phyloP scores from a whole-genome alignment of 2,888 invertebrate species.

The Tenthredo notha region DNA sequence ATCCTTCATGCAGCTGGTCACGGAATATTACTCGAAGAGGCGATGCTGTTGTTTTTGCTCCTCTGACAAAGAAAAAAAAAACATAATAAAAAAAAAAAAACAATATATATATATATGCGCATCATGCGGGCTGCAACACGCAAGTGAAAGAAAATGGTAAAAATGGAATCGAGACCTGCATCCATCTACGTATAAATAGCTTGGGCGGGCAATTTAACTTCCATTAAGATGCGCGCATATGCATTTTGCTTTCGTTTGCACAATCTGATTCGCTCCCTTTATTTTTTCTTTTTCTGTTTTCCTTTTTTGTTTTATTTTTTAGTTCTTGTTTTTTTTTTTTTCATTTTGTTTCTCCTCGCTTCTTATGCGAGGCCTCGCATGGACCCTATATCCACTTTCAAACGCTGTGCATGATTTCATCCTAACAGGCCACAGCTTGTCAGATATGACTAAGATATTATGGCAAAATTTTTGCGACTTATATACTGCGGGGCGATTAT shows the following conservation, averaged over 20 bases:
- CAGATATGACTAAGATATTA: background rate
- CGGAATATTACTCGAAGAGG: conserved; percentile 19
- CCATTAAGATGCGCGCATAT: conserved; percentile 36
- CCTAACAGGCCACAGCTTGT: background rate
- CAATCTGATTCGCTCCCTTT: conserved; percentile 32
- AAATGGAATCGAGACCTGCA: conserved; percentile 41
- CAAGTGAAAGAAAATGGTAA: conserved; percentile 43
- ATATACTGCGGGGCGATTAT: background rate
- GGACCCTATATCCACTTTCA: background rate
- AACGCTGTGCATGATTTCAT: conserved; percentile 15
- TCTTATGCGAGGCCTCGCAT: background rate
- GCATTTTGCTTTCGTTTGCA: conserved; percentile 37
- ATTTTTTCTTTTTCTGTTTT: background rate
- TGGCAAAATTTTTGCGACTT: background rate
- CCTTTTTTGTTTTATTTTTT: background rate
- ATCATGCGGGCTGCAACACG: conserved; percentile 30
- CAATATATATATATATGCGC: background rate
- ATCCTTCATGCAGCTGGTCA: conserved; percentile 1
- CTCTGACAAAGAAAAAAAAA: background rate
- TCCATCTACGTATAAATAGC: conserved; percentile 45
- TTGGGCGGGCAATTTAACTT: conserved; percentile 44
- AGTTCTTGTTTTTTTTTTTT: too few species aligned
- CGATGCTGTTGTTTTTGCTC: background rate
- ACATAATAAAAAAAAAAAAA: background rate
- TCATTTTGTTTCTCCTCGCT: background rate